Evolutionary conservation across 2,888 invertebrate species (phyloP).

Genomic region (Leptodirus hochenwartii): DNA sequence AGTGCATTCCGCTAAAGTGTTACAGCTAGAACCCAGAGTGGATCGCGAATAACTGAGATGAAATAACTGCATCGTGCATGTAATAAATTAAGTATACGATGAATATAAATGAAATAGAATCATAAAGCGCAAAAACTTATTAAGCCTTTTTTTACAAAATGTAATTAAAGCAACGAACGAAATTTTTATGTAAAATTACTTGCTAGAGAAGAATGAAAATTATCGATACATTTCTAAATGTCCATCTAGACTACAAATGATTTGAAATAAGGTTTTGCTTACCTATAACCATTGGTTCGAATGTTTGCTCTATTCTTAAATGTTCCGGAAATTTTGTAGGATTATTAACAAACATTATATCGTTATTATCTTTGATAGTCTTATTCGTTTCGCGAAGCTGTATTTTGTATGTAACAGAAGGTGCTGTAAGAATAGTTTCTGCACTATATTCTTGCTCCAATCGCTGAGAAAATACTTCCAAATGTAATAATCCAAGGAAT

Average conservation of each 20-base stretch:
- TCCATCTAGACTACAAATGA: no score
- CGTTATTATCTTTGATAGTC: slow-evolving; percentile 40
- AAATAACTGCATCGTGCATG: no score
- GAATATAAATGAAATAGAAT: no score
- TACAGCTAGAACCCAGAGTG: no score
- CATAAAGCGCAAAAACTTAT: no score
- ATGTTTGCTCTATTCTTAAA: slow-evolving; percentile 49
- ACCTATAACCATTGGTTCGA: slow-evolving; percentile 74
- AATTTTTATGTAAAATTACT: no score
- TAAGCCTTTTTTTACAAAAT: no score
- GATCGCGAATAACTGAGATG: no score
- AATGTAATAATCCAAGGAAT: slow-evolving; percentile 68
- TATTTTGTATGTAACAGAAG: slow-evolving; percentile 71
- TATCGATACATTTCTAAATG: background rate
- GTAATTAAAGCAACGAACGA: background rate
- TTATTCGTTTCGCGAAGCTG: slow-evolving; percentile 56
- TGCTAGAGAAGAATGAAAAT: background rate
- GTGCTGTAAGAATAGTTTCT: slow-evolving; percentile 66
- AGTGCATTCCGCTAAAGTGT: no score
- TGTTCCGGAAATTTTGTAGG: slow-evolving; percentile 54
- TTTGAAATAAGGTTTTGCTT: slow-evolving; percentile 19
- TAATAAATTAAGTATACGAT: no score
- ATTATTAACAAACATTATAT: slow-evolving; percentile 51
- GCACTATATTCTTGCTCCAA: slow-evolving; percentile 70
- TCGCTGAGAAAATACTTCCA: slow-evolving; percentile 78